Percentiles rank a stretch among this genome's conserved stretches.
Conservation (phyloP, 2,797 vertebrate genomes). For the Cheirogaleus major region DNA sequence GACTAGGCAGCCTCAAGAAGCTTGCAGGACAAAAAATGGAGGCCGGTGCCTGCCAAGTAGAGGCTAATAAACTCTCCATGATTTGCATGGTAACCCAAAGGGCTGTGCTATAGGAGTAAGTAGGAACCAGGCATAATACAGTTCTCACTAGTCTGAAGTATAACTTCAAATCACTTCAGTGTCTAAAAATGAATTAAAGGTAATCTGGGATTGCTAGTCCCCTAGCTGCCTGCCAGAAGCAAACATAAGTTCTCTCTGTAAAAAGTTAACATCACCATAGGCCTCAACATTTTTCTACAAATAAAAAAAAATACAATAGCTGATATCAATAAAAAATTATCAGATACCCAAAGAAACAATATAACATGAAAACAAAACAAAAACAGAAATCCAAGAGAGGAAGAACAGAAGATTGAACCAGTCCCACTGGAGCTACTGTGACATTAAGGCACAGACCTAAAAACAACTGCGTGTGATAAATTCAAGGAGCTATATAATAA, state of each 20-base stretch:
- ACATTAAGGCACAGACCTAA: background rate
- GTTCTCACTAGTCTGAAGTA: background rate
- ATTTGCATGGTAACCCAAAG: background rate
- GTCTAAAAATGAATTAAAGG: background rate
- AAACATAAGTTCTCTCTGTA: background rate
- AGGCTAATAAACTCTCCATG: background rate
- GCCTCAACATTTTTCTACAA: background rate
- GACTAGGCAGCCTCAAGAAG: background rate
- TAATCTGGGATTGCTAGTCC: background rate
- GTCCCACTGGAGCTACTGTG: background rate
- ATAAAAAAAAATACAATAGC: background rate
- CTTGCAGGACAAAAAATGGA: background rate
- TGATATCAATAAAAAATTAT: background rate
- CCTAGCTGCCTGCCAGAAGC: background rate
- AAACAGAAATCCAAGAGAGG: background rate
- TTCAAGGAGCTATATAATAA: background rate
- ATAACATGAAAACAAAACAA: slow-evolving; percentile 8
- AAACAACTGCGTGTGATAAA: background rate
- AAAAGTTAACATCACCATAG: background rate
- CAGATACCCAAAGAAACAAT: background rate
- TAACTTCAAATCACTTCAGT: background rate
- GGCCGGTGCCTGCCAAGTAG: background rate
- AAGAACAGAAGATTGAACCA: background rate
- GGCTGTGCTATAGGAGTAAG: background rate
- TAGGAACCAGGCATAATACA: background rate